Percentiles rank a stretch among this genome's conserved stretches.
Evolutionary conservation across 2,113 vertebrate species (phyloP).

Genomic region (Hippocampus comes): DNA sequence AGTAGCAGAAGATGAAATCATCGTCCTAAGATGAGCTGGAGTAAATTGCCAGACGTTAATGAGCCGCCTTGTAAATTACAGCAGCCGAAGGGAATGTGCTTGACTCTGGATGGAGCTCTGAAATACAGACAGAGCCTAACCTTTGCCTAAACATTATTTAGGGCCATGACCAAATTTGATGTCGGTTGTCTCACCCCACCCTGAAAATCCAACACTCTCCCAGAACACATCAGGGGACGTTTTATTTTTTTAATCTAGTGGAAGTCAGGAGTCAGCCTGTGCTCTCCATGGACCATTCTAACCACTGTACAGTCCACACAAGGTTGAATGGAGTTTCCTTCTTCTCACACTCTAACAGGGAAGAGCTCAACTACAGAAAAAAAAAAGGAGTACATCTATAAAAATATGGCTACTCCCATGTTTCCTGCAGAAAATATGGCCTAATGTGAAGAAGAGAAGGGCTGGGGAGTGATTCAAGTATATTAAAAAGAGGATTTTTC

Average conservation of each 20-base stretch:
- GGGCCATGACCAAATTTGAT: constrained; percentile 31
- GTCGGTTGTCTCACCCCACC: constrained; percentile 26
- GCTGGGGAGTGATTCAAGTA: constrained; percentile 20
- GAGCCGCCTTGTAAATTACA: constrained; percentile 76
- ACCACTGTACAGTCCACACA: constrained; percentile 4
- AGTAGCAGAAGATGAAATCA: constrained; percentile 72
- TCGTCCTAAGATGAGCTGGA: constrained; percentile 66
- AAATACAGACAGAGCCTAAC: constrained; percentile 48
- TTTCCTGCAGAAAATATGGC: constrained; percentile 7
- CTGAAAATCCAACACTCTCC: background rate
- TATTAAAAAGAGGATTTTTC: constrained; percentile 35
- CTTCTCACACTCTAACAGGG: background rate
- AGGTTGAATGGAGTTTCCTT: background rate
- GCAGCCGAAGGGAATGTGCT: constrained; percentile 41
- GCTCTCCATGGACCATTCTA: constrained; percentile 21
- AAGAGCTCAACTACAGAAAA: constrained; percentile 5
- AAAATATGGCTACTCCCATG: constrained; percentile 9
- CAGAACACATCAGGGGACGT: constrained; percentile 23
- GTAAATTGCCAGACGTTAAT: constrained; percentile 71
- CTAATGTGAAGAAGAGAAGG: constrained; percentile 9
- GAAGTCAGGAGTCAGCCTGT: constrained; percentile 22
- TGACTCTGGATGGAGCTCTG: constrained; percentile 23
- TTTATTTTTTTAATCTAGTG: constrained; percentile 6
- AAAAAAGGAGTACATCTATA: background rate
- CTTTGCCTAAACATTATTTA: constrained; percentile 60